phyloP scores from a whole-genome alignment of 2,797 vertebrate genomes.

The Cottoperca gobio region DNA sequence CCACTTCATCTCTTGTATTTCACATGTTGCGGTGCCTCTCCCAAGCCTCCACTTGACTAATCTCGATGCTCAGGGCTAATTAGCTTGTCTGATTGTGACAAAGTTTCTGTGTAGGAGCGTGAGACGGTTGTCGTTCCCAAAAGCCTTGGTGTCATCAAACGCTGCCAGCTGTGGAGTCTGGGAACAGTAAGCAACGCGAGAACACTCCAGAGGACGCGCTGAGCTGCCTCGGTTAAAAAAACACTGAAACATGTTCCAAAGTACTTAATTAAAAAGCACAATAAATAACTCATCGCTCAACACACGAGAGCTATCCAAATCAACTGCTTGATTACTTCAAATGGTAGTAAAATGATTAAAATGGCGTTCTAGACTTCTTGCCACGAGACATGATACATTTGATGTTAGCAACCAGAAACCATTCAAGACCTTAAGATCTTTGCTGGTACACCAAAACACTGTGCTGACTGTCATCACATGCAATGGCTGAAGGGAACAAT shows the following conservation, averaged over 20 bases:
- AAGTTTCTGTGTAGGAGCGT: constrained; percentile 61
- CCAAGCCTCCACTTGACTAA: constrained; percentile 59
- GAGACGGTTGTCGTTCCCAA: constrained; percentile 66
- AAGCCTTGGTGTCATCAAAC: constrained; percentile 58
- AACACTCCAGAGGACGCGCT: constrained; percentile 49
- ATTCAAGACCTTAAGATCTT: too few relatives aligned
- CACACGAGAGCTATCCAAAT: not conserved
- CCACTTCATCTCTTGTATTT: constrained; percentile 39
- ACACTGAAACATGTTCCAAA: constrained; percentile 2
- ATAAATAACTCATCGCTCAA: not conserved
- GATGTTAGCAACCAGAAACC: not conserved
- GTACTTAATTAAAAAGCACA: constrained; percentile 40
- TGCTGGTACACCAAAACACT: not conserved
- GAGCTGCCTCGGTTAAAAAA: constrained; percentile 24
- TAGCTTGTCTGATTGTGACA: constrained; percentile 82
- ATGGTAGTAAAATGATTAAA: not conserved
- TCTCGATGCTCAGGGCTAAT: constrained; percentile 77
- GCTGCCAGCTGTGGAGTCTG: constrained; percentile 57
- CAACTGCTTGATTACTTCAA: not conserved
- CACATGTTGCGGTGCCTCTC: constrained; percentile 22
- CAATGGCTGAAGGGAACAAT: not conserved
- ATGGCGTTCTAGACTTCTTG: not conserved
- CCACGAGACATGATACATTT: too few relatives aligned
- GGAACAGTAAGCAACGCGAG: not conserved
- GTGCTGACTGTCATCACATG: not conserved